These are phyloP conservation scores for Sprattus sprattus DNA, from an alignment of 2,113 vertebrate species.

Conservation along the genomic window DNA sequence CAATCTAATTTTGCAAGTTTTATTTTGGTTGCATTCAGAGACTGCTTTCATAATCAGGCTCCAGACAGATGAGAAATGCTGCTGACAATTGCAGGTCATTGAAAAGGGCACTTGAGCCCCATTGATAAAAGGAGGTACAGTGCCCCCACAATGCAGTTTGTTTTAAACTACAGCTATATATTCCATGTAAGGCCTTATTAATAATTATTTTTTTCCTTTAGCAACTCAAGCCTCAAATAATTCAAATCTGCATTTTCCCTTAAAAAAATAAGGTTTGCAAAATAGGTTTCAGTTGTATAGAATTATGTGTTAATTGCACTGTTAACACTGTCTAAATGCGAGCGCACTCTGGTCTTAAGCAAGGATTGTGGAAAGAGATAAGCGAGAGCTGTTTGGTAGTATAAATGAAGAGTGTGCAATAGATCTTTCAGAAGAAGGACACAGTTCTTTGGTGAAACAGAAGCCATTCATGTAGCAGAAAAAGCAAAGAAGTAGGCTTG, in stretches of 20 bases:
- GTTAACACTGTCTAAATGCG: neutral
- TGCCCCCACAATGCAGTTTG: neutral
- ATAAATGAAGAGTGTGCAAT: neutral
- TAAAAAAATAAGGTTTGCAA: too few species aligned
- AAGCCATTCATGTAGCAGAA: neutral
- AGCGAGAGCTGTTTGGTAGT: neutral
- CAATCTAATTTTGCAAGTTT: neutral
- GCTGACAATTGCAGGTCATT: neutral
- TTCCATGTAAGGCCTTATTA: neutral
- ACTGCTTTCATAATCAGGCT: too few species aligned
- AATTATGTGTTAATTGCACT: neutral
- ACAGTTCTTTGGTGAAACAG: neutral
- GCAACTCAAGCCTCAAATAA: neutral
- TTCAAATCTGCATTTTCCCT: too few species aligned
- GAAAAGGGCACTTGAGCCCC: neutral
- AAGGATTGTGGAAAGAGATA: neutral
- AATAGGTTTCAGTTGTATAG: too few species aligned
- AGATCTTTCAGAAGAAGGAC: neutral
- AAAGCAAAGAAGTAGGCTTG: neutral
- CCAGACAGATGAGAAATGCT: too few species aligned
- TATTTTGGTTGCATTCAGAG: neutral
- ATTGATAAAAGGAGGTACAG: neutral
- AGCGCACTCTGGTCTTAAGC: neutral
- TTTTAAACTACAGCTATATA: neutral
- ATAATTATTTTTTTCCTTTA: neutral